Evolutionary conservation across 2,797 vertebrate genomes (phyloP).

Genomic region (Peromyscus eremicus): DNA sequence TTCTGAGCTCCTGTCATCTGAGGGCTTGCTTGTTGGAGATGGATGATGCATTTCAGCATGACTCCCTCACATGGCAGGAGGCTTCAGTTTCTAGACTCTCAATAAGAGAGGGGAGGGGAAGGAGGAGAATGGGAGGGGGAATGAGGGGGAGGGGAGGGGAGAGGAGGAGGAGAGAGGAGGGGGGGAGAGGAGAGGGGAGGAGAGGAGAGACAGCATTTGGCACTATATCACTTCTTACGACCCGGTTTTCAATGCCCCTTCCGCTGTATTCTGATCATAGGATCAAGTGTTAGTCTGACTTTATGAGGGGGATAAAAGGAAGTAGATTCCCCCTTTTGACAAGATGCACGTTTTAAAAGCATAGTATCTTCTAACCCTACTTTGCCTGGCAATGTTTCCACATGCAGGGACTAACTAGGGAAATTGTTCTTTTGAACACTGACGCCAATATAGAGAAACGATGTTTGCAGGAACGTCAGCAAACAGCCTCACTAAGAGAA

Average conservation of each 20-base stretch:
- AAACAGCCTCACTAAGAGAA: not conserved
- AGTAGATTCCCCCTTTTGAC: not conserved
- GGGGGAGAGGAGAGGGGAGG: too few species aligned
- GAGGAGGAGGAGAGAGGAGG: not conserved
- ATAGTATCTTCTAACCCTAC: not conserved
- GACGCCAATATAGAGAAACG: not conserved
- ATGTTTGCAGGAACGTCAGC: not conserved
- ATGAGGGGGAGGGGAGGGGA: not conserved
- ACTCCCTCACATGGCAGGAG: not conserved
- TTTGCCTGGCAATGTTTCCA: constrained; percentile 9
- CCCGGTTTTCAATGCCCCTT: not conserved
- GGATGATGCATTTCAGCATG: not conserved
- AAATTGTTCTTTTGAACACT: not conserved
- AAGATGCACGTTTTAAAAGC: constrained; percentile 3
- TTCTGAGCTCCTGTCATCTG: not conserved
- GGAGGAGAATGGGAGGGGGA: not conserved
- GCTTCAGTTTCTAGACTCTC: not conserved
- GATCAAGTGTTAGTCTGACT: not conserved
- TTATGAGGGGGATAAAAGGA: not conserved
- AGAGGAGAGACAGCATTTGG: not conserved
- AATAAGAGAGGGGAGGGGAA: not conserved
- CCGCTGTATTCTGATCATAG: not conserved
- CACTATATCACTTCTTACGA: not conserved
- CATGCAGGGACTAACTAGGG: not conserved
- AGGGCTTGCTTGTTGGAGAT: not conserved